A percentile compares a stretch with the other conserved stretches of the same genome.
phyloP scores from a whole-genome alignment of 2,113 vertebrate species.

The Serinus canaria region DNA sequence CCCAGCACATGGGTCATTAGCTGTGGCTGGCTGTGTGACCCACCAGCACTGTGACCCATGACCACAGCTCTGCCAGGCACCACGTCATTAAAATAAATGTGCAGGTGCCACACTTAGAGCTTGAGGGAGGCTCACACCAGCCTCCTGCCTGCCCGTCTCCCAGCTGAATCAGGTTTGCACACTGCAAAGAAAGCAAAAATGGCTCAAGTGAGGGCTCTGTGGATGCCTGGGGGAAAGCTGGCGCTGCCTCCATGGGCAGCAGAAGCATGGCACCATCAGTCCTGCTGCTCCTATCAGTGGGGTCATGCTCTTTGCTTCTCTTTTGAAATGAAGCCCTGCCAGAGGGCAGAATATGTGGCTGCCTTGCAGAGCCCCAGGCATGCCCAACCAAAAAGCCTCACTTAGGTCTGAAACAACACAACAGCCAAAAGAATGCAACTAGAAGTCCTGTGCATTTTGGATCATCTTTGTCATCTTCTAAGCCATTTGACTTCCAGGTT shows the following conservation, averaged over 20 bases:
- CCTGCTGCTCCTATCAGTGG: neutral
- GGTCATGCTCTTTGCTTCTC: neutral
- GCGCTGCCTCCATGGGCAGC: neutral
- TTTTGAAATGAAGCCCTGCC: neutral
- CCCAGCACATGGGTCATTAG: neutral
- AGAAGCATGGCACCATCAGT: neutral
- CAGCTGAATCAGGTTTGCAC: accelerated
- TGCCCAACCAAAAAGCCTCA: neutral
- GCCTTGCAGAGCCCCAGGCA: neutral
- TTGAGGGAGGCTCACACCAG: neutral
- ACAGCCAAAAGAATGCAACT: neutral
- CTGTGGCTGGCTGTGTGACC: neutral
- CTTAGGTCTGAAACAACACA: neutral
- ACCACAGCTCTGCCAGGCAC: neutral
- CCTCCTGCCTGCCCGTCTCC: accelerated
- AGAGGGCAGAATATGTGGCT: neutral
- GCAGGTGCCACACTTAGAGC: conserved; percentile 3
- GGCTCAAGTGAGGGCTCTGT: neutral
- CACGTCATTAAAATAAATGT: neutral
- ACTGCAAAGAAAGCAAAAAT: neutral
- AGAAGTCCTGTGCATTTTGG: neutral
- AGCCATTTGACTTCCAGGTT: neutral
- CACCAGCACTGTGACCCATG: neutral
- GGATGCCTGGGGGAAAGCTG: neutral
- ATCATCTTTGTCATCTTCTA: neutral